These are phyloP conservation scores for Acromyrmex charruanus DNA, from an alignment of 1,140 invertebrate species.

Conservation along the genomic window DNA sequence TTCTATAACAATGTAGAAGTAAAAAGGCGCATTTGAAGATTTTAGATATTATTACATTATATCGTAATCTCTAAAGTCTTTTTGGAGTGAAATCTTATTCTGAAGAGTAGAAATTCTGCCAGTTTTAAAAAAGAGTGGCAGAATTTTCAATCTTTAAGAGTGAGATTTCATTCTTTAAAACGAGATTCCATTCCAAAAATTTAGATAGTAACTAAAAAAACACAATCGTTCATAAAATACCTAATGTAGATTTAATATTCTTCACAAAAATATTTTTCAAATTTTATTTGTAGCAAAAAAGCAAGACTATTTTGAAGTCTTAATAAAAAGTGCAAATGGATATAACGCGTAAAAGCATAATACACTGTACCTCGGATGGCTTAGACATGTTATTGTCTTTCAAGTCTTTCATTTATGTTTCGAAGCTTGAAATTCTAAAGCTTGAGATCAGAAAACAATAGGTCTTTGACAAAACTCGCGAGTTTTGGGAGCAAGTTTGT, in stretches of 20 bases:
- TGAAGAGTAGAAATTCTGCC: too few species aligned
- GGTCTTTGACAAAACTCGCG: conserved; percentile 43
- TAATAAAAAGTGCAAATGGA: conserved; percentile 34
- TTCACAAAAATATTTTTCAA: not conserved
- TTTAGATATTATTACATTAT: conserved; percentile 11
- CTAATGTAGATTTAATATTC: not conserved
- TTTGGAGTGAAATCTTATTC: too few species aligned
- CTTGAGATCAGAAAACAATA: conserved; percentile 44
- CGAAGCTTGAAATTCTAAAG: conserved; percentile 18
- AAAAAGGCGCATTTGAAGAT: conserved; percentile 5
- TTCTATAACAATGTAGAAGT: not conserved
- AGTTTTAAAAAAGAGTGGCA: too few species aligned
- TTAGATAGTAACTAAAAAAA: not conserved
- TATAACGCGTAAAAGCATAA: conserved; percentile 3
- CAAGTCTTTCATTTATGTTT: conserved; percentile 39
- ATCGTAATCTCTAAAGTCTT: not conserved
- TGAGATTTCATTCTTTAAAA: too few species aligned
- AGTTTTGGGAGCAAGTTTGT: conserved; percentile 41
- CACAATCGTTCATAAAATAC: conserved; percentile 16
- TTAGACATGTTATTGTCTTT: conserved; percentile 18
- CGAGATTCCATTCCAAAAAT: too few species aligned
- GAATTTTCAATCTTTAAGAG: too few species aligned
- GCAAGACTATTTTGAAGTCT: not conserved
- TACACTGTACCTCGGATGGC: not conserved
- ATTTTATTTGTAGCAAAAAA: not conserved